These are phyloP conservation scores for Chydorus sphaericus DNA, from an alignment of 2,888 invertebrate species.

Conservation along the genomic window DNA sequence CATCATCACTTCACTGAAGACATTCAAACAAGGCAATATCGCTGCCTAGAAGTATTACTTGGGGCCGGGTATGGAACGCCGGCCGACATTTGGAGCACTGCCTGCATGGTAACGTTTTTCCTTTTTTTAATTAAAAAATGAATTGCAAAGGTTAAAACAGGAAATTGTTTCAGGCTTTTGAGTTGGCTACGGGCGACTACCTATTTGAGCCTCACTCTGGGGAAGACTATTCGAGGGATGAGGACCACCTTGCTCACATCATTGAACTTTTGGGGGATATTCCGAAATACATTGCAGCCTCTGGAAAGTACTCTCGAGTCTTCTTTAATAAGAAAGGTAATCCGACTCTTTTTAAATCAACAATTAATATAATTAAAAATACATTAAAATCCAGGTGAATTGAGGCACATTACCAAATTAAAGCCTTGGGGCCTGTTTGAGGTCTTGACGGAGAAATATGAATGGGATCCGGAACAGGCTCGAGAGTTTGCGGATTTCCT, in stretches of 20 bases:
- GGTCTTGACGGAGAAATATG: slow-evolving; percentile 91
- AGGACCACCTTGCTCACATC: slow-evolving; percentile 98
- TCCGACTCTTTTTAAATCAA: neutral
- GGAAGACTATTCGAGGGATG: slow-evolving; percentile 90
- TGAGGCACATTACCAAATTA: slow-evolving; percentile 84
- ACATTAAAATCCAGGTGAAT: slow-evolving; percentile 46
- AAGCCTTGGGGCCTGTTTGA: slow-evolving; percentile 94
- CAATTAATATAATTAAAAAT: neutral
- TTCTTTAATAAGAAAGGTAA: slow-evolving; percentile 85
- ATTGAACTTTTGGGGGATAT: slow-evolving; percentile 95
- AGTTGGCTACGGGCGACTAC: slow-evolving; percentile 98
- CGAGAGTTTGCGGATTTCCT: slow-evolving; percentile 86
- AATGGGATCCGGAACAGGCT: slow-evolving; percentile 81
- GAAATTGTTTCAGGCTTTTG: slow-evolving; percentile 88
- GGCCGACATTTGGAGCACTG: slow-evolving; percentile 98
- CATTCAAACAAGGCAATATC: slow-evolving; percentile 95
- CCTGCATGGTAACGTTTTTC: slow-evolving; percentile 60
- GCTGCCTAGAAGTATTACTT: slow-evolving; percentile 87
- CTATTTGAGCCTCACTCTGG: slow-evolving; percentile 97
- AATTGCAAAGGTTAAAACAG: neutral
- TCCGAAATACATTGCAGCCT: slow-evolving; percentile 79
- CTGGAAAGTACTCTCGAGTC: slow-evolving; percentile 82
- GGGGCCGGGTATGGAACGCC: slow-evolving; percentile 94
- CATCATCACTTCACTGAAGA: slow-evolving; percentile 96
- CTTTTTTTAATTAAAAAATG: neutral